These are phyloP conservation scores for Pemphredon lugubris DNA, from an alignment of 2,888 invertebrate species.

Conservation along the genomic window DNA sequence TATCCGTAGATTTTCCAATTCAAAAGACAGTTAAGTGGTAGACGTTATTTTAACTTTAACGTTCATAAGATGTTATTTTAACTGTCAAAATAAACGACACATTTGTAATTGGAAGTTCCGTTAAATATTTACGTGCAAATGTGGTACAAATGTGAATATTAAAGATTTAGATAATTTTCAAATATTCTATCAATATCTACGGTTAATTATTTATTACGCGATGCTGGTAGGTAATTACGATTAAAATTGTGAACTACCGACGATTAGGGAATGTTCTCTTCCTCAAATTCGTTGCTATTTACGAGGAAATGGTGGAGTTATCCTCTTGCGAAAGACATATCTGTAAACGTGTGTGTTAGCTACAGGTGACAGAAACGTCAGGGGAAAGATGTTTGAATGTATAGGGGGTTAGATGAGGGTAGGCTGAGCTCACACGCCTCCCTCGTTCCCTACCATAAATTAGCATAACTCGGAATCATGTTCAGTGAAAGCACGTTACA, in stretches of 20 bases:
- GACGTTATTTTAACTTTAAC: too few relatives aligned
- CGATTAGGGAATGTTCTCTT: neutral
- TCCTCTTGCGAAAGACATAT: constrained; percentile 30
- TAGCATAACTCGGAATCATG: constrained; percentile 68
- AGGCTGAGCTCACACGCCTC: constrained; percentile 59
- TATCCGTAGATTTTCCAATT: too few relatives aligned
- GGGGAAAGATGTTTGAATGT: constrained; percentile 43
- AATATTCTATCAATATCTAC: too few relatives aligned
- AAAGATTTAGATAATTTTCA: too few relatives aligned
- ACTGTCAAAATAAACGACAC: too few relatives aligned
- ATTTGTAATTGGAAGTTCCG: neutral
- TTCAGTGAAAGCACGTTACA: constrained; percentile 41
- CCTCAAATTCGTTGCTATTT: constrained; percentile 19
- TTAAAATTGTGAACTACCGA: too few relatives aligned
- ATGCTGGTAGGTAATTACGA: too few relatives aligned
- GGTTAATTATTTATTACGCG: too few relatives aligned
- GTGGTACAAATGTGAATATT: too few relatives aligned
- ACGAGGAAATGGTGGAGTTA: constrained; percentile 20
- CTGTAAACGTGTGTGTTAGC: constrained; percentile 48
- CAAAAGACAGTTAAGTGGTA: too few relatives aligned
- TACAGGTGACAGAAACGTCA: constrained; percentile 46
- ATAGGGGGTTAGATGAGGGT: constrained; percentile 48
- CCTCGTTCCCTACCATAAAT: constrained; percentile 68
- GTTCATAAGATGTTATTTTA: too few relatives aligned
- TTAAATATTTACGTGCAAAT: neutral